These are phyloP conservation scores for Salarias fasciatus DNA, from an alignment of 2,797 vertebrate species.

Conservation along the genomic window DNA sequence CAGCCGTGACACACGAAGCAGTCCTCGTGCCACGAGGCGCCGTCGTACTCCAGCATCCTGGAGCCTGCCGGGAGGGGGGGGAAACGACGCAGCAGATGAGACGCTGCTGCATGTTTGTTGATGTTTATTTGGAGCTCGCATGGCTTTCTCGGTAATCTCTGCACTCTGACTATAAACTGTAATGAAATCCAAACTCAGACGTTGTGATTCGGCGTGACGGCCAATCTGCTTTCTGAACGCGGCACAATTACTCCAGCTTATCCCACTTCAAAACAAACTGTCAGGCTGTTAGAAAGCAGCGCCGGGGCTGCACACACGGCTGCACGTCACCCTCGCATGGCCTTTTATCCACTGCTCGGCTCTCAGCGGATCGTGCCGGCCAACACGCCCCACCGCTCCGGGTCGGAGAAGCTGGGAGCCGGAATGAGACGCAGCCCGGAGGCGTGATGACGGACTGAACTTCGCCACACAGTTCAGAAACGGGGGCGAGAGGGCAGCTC, in stretches of 20 bases:
- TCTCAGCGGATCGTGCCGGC: background rate
- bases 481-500: conserved; percentile 1
- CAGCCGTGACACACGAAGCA: conserved; percentile 94
- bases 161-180: background rate
- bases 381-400: conserved; percentile 28
- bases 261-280: conserved; percentile 20
- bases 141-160: conserved; percentile 12
- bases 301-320: background rate
- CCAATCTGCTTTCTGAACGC: conserved; percentile 41
- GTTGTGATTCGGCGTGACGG: conserved; percentile 24
- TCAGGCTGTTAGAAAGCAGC: conserved; percentile 15
- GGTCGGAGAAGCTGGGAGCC: conserved; percentile 17
- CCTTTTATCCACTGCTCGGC: conserved; percentile 12
- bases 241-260: conserved; percentile 17
- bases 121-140: conserved; percentile 1
- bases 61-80: conserved; percentile 80
- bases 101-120: conserved; percentile 4
- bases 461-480: conserved; percentile 41
- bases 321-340: background rate
- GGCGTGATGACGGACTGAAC: conserved; percentile 34
- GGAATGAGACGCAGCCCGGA: conserved; percentile 39
- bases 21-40: conserved; percentile 92
- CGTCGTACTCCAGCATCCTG: conserved; percentile 90
- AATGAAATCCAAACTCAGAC: conserved; percentile 12
- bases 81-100: background rate